A percentile compares a stretch with the other conserved stretches of the same genome.
These are phyloP conservation scores for Andrena chrysosceles DNA, from an alignment of 2,888 invertebrate species.

Conservation along the genomic window DNA sequence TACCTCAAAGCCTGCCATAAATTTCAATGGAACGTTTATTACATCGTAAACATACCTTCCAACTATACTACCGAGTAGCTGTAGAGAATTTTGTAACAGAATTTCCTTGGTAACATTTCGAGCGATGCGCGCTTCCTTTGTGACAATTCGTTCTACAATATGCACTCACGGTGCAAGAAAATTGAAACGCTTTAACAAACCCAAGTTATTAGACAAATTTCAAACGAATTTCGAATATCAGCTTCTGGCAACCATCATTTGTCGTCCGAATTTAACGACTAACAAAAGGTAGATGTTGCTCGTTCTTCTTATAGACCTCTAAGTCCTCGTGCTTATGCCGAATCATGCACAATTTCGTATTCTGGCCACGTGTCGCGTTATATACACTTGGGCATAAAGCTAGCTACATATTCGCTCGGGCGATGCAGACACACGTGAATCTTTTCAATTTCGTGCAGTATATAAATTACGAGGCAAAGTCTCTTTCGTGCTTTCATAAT, in stretches of 20 bases:
- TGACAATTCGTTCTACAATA: background rate
- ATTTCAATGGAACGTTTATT: constrained; percentile 6
- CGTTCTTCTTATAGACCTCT: background rate
- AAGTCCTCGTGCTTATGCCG: constrained; percentile 14
- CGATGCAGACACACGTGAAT: constrained; percentile 30
- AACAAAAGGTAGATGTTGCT: background rate
- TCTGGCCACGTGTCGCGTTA: constrained; percentile 30
- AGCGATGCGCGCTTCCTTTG: background rate
- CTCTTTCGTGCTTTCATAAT: constrained; percentile 38
- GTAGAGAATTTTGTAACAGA: background rate
- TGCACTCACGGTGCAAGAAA: background rate
- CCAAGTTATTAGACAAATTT: too few relatives aligned
- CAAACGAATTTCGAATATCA: too few relatives aligned
- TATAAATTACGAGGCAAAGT: constrained; percentile 46
- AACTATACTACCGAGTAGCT: background rate
- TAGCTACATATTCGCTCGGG: constrained; percentile 24
- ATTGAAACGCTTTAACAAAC: too few relatives aligned
- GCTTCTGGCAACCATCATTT: too few relatives aligned
- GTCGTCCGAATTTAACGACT: too few relatives aligned
- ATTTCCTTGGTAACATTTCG: background rate
- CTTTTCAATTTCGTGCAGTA: constrained; percentile 49
- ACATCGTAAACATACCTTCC: constrained; percentile 4
- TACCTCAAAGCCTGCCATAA: constrained; percentile 10
- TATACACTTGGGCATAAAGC: constrained; percentile 20
- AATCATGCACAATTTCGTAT: constrained; percentile 27